These are phyloP conservation scores for Argyresthia albistria DNA, from an alignment of 2,888 invertebrate genomes.

Conservation along the genomic window DNA sequence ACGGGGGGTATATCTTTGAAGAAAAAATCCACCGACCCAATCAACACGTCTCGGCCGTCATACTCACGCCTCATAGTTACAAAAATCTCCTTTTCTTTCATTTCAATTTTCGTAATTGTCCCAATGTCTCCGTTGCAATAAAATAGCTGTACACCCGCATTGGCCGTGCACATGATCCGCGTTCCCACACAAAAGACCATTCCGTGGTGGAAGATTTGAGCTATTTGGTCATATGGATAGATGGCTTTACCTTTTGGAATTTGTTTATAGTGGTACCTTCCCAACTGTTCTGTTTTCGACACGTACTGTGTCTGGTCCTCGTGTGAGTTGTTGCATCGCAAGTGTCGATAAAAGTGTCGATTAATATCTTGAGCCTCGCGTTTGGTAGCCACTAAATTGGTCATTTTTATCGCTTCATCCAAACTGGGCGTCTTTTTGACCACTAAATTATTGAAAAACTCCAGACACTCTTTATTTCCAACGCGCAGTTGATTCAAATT, in stretches of 20 bases:
- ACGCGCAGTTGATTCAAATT: not conserved
- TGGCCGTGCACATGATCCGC: not conserved
- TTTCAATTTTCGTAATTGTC: not conserved
- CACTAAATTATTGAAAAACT: not conserved
- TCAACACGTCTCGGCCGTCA: not conserved
- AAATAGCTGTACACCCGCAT: not conserved
- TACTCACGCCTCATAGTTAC: not conserved
- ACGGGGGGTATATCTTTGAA: not conserved
- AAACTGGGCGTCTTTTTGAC: not conserved
- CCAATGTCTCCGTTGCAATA: not conserved
- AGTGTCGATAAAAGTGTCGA: not conserved
- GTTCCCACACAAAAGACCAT: not conserved
- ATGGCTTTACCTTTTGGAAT: not conserved
- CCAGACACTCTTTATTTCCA: not conserved
- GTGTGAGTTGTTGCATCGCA: not conserved
- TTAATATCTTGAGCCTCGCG: constrained; percentile 1
- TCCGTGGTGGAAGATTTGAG: not conserved
- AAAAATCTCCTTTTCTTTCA: not conserved
- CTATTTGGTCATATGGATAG: not conserved
- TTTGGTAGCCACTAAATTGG: not conserved
- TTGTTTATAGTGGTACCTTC: not conserved
- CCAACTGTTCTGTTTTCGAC: not conserved
- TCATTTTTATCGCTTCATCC: not conserved
- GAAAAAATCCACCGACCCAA: not conserved
- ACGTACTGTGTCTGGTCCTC: not conserved